These are phyloP conservation scores for Armadillidium nasatum DNA, from an alignment of 1,140 invertebrate genomes.

Conservation along the genomic window DNA sequence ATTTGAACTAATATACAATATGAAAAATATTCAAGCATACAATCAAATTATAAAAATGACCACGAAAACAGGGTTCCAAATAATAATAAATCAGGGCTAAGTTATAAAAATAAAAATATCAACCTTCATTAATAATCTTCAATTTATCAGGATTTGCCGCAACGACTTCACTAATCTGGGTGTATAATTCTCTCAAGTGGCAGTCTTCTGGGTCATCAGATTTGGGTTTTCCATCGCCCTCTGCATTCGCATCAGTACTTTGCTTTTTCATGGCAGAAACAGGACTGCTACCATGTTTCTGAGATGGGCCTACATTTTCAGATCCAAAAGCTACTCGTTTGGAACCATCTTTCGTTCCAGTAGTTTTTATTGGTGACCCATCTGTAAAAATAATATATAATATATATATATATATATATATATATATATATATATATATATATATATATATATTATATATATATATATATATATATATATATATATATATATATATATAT, in stretches of 20 bases:
- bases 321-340: not conserved
- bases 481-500: too few species aligned
- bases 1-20: too few species aligned
- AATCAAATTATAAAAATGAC: too few species aligned
- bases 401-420: too few species aligned
- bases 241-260: not conserved
- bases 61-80: not conserved
- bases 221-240: slow-evolving; percentile 21
- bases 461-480: too few species aligned
- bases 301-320: not conserved
- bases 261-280: not conserved
- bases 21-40: too few species aligned
- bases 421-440: too few species aligned
- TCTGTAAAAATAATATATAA: not conserved
- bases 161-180: slow-evolving; percentile 52
- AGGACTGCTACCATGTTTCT: not conserved
- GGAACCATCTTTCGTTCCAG: not conserved
- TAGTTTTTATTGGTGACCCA: not conserved
- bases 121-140: slow-evolving; percentile 49
- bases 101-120: not conserved
- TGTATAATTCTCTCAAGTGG: slow-evolving; percentile 53
- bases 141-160: slow-evolving; percentile 49
- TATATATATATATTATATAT: too few species aligned
- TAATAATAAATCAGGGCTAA: not conserved
- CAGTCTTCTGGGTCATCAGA: slow-evolving; percentile 50